Conservation (phyloP, 2,113 vertebrate species). For the Psettodes erumei region DNA sequence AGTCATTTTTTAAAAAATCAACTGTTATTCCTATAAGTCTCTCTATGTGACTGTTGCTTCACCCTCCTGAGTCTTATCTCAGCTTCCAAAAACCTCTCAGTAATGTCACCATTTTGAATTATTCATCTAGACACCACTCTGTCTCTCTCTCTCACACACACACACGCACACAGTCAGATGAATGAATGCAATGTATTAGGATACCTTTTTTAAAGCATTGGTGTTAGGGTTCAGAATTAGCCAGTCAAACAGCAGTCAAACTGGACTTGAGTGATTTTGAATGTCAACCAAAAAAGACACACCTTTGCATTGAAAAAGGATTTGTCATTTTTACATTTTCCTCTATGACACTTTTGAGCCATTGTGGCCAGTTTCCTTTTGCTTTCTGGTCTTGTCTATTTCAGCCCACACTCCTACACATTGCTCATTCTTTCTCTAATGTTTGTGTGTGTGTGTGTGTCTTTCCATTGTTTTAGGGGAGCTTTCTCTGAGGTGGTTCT, state of each 20-base stretch:
- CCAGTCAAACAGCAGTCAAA: too few species aligned
- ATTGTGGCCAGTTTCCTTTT: not conserved
- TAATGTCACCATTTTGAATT: constrained; percentile 69
- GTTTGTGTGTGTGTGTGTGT: constrained; percentile 5
- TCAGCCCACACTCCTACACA: constrained; percentile 28
- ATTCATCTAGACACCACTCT: constrained; percentile 55
- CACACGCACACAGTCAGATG: constrained; percentile 17
- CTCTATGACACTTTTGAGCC: not conserved
- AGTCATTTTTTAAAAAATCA: constrained; percentile 32
- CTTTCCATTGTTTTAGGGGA: constrained; percentile 81
- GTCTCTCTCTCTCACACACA: not conserved
- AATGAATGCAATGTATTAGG: constrained; percentile 20
- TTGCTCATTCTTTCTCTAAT: constrained; percentile 21
- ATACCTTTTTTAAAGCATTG: constrained; percentile 5
- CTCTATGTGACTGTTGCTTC: constrained; percentile 24
- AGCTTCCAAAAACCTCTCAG: constrained; percentile 35
- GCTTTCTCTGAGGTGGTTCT: constrained; percentile 98
- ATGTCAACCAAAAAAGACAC: constrained; percentile 1
- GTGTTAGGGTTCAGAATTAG: not conserved
- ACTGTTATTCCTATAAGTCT: constrained; percentile 38
- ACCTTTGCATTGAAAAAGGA: not conserved
- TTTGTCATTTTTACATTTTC: not conserved
- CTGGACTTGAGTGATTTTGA: not conserved
- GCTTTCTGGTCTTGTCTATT: constrained; percentile 19
- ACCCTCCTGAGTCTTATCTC: constrained; percentile 31